Percentiles rank a stretch among this genome's conserved stretches.
These are phyloP conservation scores for Aplochiton taeniatus DNA, from an alignment of 2,797 vertebrate species.

Conservation along the genomic window DNA sequence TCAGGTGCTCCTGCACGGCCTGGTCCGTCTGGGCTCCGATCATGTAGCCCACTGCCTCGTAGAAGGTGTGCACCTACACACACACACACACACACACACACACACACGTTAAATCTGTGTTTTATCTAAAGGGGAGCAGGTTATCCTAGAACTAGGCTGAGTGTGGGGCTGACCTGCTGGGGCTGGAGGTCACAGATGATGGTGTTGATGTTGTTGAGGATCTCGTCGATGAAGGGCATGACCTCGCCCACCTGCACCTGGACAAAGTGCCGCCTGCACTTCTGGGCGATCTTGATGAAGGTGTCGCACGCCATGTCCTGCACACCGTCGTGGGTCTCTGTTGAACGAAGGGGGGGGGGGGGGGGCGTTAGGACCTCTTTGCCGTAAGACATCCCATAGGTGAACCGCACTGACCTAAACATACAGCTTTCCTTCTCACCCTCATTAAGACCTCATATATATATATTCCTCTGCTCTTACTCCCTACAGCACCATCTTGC, in stretches of 20 bases:
- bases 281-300: slow-evolving; percentile 98
- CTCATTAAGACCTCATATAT: no score
- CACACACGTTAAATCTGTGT: neutral
- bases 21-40: slow-evolving; percentile 98
- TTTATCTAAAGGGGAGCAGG: neutral
- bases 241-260: slow-evolving; percentile 99
- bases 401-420: no score
- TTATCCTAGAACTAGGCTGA: slow-evolving; percentile 12
- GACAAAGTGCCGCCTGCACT: slow-evolving; percentile 96
- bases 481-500: no score
- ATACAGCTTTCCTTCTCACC: no score
- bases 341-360: neutral
- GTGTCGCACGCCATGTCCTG: slow-evolving; percentile 99
- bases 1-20: slow-evolving; percentile 94
- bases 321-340: slow-evolving; percentile 97
- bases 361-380: neutral
- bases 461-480: no score
- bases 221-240: slow-evolving; percentile 99
- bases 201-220: slow-evolving; percentile 98
- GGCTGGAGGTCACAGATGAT: slow-evolving; percentile 99
- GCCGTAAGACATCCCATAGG: no score
- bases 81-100: neutral
- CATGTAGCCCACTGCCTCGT: slow-evolving; percentile 99
- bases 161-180: slow-evolving; percentile 84
- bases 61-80: slow-evolving; percentile 94